phyloP scores from a whole-genome alignment of 2,113 vertebrate species.

The Micronycteris hirsuta region DNA sequence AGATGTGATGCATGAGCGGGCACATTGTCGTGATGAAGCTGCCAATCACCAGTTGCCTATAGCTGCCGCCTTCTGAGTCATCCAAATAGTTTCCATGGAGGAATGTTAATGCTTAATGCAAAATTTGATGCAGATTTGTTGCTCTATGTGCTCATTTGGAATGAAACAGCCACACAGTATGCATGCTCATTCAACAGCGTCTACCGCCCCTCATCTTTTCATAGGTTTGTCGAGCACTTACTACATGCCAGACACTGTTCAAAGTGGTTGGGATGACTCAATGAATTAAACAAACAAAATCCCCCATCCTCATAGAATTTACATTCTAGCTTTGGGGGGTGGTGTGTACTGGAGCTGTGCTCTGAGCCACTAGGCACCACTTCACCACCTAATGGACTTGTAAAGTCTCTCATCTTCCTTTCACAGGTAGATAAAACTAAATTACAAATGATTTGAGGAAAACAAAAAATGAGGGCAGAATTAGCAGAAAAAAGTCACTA shows the following conservation, averaged over 20 bases:
- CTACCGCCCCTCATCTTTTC: neutral
- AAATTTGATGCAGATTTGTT: no score
- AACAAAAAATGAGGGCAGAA: neutral
- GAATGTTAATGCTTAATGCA: no score
- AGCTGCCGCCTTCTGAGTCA: no score
- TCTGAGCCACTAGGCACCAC: neutral
- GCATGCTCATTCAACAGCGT: no score
- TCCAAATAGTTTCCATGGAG: no score
- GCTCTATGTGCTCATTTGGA: no score
- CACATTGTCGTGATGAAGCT: no score
- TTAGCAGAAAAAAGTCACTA: neutral
- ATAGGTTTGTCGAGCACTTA: neutral
- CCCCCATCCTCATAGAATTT: neutral
- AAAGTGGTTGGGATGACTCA: neutral
- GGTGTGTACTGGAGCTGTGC: neutral
- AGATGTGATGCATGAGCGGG: no score
- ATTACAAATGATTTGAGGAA: neutral
- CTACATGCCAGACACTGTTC: neutral
- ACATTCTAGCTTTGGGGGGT: neutral
- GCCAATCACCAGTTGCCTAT: no score
- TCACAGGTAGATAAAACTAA: neutral
- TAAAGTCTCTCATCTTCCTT: neutral
- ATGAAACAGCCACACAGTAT: no score
- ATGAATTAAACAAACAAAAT: neutral
- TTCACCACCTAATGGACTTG: neutral